Evolutionary conservation across 2,888 invertebrate species (phyloP).

Genomic region (Parelbella ahira): DNA sequence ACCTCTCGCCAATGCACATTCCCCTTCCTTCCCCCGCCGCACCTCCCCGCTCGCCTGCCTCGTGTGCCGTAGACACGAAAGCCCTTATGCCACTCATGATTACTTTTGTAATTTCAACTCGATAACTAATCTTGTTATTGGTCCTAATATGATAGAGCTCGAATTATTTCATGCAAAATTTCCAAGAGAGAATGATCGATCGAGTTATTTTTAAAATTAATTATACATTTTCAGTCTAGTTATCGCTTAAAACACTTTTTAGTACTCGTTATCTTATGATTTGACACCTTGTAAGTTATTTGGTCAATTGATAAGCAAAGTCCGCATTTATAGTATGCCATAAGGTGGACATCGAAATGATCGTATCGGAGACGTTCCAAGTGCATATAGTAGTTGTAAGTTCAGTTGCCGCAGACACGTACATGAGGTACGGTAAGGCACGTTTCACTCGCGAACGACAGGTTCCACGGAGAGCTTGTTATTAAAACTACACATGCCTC

Average conservation of each 20-base stretch:
- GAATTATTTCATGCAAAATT: no score
- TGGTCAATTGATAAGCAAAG: no score
- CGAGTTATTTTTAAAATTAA: no score
- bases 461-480: slow-evolving; percentile 45
- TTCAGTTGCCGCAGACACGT: slow-evolving; percentile 1
- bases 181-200: no score
- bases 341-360: no score
- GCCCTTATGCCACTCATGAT: slow-evolving; percentile 21
- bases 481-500: slow-evolving; percentile 50
- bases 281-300: no score
- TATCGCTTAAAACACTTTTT: no score
- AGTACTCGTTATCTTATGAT: no score
- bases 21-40: slow-evolving; percentile 30
- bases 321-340: no score
- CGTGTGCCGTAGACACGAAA: slow-evolving; percentile 27
- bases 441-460: slow-evolving; percentile 52
- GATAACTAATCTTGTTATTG: slow-evolving; percentile 15
- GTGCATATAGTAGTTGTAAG: slow-evolving; percentile 6
- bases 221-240: no score
- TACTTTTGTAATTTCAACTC: slow-evolving; percentile 20
- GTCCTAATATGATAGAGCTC: no score
- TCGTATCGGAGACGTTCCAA: no score
- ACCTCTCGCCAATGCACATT: slow-evolving; percentile 47
- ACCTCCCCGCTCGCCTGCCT: slow-evolving; percentile 1
- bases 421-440: slow-evolving; percentile 37